These are phyloP conservation scores for Phycodurus eques DNA, from an alignment of 2,113 vertebrate species.

Conservation along the genomic window DNA sequence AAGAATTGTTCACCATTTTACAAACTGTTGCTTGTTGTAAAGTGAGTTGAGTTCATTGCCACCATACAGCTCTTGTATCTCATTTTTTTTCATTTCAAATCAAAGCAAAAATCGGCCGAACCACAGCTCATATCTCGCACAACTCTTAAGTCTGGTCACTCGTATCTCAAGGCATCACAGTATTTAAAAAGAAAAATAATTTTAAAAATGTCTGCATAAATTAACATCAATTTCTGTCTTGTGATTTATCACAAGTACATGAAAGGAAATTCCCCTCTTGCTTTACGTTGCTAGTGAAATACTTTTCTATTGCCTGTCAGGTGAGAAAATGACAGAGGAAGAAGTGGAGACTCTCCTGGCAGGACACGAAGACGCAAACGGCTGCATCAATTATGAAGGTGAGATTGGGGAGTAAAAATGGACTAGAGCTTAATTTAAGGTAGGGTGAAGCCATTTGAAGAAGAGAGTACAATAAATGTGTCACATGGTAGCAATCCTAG, in stretches of 20 bases:
- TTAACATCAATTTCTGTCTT: too few species aligned
- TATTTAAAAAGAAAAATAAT: too few species aligned
- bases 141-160: too few species aligned
- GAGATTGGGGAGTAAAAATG: conserved; percentile 25
- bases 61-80: too few species aligned
- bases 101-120: too few species aligned
- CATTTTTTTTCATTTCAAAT: too few species aligned
- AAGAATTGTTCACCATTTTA: too few species aligned
- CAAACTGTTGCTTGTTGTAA: too few species aligned
- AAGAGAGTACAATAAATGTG: neutral
- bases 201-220: too few species aligned
- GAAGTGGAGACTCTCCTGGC: conserved; percentile 89
- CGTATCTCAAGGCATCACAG: too few species aligned
- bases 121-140: too few species aligned
- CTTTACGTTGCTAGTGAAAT: neutral
- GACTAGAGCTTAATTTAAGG: neutral
- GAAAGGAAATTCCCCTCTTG: neutral
- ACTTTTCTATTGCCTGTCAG: conserved; percentile 53
- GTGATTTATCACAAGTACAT: neutral
- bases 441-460: neutral
- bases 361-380: conserved; percentile 91
- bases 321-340: conserved; percentile 93
- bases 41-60: too few species aligned
- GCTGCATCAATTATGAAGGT: conserved; percentile 98
- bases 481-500: neutral